These are phyloP conservation scores for Maccullochella peelii DNA, from an alignment of 2,113 vertebrate genomes.

Conservation along the genomic window DNA sequence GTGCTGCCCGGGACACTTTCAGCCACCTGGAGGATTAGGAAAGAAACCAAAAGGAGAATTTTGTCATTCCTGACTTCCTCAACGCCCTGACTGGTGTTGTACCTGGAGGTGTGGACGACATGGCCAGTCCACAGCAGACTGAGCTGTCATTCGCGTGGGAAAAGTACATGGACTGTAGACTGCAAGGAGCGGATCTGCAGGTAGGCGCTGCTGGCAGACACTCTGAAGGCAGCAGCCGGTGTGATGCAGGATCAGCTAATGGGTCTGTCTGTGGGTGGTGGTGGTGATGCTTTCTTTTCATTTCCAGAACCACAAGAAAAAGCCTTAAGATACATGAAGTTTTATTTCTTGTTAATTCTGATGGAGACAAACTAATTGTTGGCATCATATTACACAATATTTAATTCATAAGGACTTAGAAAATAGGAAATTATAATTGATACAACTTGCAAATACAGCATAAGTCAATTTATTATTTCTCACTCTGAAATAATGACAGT, in stretches of 20 bases:
- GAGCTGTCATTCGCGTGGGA: conserved; percentile 85
- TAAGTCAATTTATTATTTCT: not conserved
- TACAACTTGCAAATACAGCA: not conserved
- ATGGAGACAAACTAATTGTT: not conserved
- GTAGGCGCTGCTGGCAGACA: conserved; percentile 63
- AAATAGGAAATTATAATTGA: not conserved
- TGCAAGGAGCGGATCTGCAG: conserved; percentile 85
- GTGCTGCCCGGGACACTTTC: conserved; percentile 47
- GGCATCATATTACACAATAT: not conserved
- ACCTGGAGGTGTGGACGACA: conserved; percentile 62
- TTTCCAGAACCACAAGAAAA: not conserved
- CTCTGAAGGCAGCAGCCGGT: not conserved
- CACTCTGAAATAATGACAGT: not conserved
- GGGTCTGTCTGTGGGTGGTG: not conserved
- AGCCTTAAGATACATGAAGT: not conserved
- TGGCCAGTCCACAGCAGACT: conserved; percentile 79
- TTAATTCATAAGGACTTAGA: not conserved
- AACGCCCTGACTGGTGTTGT: conserved; percentile 18
- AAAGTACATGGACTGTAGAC: conserved; percentile 84
- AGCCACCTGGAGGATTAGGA: conserved; percentile 45
- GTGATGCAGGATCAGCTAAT: not conserved
- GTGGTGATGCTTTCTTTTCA: not conserved
- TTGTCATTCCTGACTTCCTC: conserved; percentile 29
- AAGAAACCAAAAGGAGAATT: conserved; percentile 25
- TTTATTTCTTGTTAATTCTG: not conserved